Evolutionary conservation across 2,113 vertebrate genomes (phyloP).

Genomic region (Phylloscopus whistleri): DNA sequence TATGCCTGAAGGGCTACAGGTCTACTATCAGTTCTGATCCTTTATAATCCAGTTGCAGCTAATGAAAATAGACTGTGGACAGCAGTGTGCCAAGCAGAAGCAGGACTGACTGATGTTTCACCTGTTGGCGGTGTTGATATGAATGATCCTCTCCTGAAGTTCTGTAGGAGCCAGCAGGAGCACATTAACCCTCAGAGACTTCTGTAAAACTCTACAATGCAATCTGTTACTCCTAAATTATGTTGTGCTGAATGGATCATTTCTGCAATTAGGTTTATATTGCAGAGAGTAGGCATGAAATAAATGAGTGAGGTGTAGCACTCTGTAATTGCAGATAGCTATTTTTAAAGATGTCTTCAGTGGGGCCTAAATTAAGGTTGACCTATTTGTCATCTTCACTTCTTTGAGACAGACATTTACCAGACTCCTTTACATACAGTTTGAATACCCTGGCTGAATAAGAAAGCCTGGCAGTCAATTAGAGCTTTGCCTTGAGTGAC

Average conservation of each 20-base stretch:
- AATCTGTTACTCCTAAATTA: constrained; percentile 9
- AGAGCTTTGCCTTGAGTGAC: constrained; percentile 10
- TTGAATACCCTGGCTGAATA: not conserved
- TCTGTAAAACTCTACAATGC: not conserved
- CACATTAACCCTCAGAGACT: not conserved
- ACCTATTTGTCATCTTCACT: constrained; percentile 16
- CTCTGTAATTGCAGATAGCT: not conserved
- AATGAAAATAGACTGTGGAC: not conserved
- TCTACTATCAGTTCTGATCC: not conserved
- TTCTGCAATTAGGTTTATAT: constrained; percentile 32
- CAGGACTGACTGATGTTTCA: not conserved
- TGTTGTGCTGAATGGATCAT: constrained; percentile 12
- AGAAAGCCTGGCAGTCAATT: not conserved
- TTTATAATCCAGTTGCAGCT: not conserved
- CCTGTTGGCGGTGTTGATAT: not conserved
- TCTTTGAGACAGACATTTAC: not conserved
- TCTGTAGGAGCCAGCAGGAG: not conserved
- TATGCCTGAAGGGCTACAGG: not conserved
- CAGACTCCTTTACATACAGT: not conserved
- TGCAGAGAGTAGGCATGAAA: not conserved
- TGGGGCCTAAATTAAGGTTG: constrained; percentile 8
- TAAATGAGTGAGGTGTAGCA: constrained; percentile 3
- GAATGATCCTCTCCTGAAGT: not conserved
- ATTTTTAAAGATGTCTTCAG: constrained; percentile 3
- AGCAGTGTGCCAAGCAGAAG: not conserved